Evolutionary conservation across 2,888 invertebrate species (phyloP).

Genomic region (Netelia virgata): DNA sequence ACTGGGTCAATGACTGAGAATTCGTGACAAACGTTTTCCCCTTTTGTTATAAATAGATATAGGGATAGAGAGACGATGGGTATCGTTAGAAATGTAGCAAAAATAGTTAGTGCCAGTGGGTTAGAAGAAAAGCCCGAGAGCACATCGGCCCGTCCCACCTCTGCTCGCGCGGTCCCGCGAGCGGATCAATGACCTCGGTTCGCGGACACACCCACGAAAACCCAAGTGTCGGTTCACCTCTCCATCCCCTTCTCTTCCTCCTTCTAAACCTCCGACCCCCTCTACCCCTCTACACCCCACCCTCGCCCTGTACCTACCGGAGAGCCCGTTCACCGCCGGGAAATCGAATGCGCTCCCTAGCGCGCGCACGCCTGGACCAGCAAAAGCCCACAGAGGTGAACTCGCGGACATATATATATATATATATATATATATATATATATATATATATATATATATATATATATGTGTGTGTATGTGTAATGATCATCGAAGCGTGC

Average conservation of each 20-base stretch:
- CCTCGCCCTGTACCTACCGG: background rate
- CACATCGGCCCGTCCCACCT: conserved; percentile 20
- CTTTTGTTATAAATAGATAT: too few species aligned
- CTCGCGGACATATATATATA: background rate
- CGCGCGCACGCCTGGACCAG: conserved; percentile 48
- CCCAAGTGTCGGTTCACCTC: conserved; percentile 51
- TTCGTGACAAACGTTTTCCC: too few species aligned
- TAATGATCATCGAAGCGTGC: conserved; percentile 41
- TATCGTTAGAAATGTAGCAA: background rate
- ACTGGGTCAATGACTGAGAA: too few species aligned
- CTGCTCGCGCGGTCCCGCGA: conserved; percentile 37
- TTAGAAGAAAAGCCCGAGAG: conserved; percentile 43
- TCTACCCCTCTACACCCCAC: background rate
- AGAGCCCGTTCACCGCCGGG: conserved; percentile 54
- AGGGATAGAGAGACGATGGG: too few species aligned
- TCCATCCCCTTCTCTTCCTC: background rate
- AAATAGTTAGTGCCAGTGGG: background rate
- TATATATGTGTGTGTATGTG: background rate
- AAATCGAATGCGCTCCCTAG: conserved; percentile 51
- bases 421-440: background rate
- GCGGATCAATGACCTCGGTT: conserved; percentile 61
- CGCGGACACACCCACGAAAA: conserved; percentile 67
- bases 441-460: background rate
- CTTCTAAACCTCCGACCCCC: background rate
- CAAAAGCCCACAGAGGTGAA: conserved; percentile 36